phyloP scores from a whole-genome alignment of 2,888 invertebrate genomes.

The Erpobdella octoculata region DNA sequence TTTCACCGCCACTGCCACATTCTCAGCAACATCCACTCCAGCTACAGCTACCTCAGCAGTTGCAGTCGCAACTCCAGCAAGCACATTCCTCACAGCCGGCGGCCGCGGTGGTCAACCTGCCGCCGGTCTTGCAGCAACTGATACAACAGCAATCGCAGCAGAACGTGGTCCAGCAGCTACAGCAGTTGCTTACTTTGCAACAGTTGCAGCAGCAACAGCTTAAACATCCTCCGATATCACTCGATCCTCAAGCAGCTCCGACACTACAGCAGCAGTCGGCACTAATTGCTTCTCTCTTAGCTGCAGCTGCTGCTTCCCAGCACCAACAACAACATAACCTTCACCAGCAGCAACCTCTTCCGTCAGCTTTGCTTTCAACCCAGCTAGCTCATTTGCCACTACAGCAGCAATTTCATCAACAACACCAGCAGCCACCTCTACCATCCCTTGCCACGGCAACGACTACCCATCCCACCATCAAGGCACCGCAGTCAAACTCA shows the following conservation, averaged over 20 bases:
- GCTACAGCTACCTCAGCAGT: slow-evolving; percentile 18
- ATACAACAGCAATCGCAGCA: slow-evolving; percentile 13
- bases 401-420: slow-evolving; percentile 18
- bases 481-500: background rate
- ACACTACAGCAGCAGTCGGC: too few species aligned
- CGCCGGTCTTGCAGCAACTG: slow-evolving; percentile 7
- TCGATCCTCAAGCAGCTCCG: background rate
- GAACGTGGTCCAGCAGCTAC: background rate
- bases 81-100: background rate
- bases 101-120: background rate
- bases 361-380: background rate
- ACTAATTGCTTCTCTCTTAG: background rate
- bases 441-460: slow-evolving; percentile 2
- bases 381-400: slow-evolving; percentile 4
- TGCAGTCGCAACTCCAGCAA: slow-evolving; percentile 16
- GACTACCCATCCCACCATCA: background rate
- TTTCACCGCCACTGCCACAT: slow-evolving; percentile 16
- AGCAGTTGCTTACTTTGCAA: slow-evolving; percentile 17
- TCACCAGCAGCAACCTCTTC: background rate
- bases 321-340: background rate
- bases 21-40: slow-evolving; percentile 4
- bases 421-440: slow-evolving; percentile 23
- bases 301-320: background rate
- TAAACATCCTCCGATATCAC: background rate
- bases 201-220: slow-evolving; percentile 13